Base-by-base conservation (phyloP, 1,140 invertebrate species). In the Drosophila prosaltans region DNA sequence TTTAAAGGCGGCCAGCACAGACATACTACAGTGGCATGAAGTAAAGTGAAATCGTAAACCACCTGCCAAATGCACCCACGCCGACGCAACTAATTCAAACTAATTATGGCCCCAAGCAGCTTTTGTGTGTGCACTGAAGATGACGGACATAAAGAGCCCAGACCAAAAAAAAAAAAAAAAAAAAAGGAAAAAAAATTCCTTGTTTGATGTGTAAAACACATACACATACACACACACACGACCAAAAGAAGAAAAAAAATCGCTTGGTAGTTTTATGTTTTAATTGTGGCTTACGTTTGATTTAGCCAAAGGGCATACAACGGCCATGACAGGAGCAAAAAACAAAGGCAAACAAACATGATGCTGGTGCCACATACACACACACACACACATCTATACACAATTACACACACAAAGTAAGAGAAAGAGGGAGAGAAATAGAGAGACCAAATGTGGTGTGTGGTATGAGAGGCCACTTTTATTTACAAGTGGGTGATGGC, bases 221-320 rank as follows among this genome's bases (percentile, higher is more conserved):
- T 32, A 41, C 55, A 54, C 40, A 5, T 32, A 64, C 24, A 48
- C 54, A 48, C 24, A 43, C n/a, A 26, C 32, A 40, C n/a, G 11
- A 2, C 32, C 6, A 7, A 36, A 36, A 36, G 32, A 43, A 7
- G 39, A 8, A 60, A 16, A 69, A 48, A 21, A 24, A 21, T 36
- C 32, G n/a, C 69, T 39, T 69, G 61, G 59, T 76, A 76, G 81
- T 83, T 83, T 83, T 79, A 85, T 85, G 83, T 82, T 85, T 85
- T 88, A 85, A 85, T 85, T 85, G 82, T 88, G 83, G 83, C 82
- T 88, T 88, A 88, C 82, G 79, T 85, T 85, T 85, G 83, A 85
- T 85, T 85, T 85, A 80, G 75, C 82, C 82, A 86, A 73, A 69
- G 72, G 82, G 83, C 79, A 61, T 69, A 81, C 74, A 82, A 82